Evolutionary conservation across 1,140 invertebrate species (phyloP), one percentile per base, ranked within the genome.

Genomic region (Venustaconcha ellipsiformis): DNA sequence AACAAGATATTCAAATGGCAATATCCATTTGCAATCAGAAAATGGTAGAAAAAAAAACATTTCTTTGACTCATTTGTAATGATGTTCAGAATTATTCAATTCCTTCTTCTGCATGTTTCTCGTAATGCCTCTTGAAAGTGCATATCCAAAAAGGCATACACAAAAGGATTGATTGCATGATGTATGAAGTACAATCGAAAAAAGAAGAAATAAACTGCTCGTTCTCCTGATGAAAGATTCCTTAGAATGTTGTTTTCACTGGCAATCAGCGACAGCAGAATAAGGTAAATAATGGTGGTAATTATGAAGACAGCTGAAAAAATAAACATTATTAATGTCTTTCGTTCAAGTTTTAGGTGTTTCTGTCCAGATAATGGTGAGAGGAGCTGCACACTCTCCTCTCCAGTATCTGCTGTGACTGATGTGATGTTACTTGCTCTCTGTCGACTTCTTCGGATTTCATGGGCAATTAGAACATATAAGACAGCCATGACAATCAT

Each of bases 151-250:
- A n/a, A 37, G 8, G 37, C 37, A 8, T 37, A 37, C 5, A 37
- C 37, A 37, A 37, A 8, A 37, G 37, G 37, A 37, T 37, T 37
- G 37, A 37, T 37, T 8, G 8, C 37, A 8, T 37, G 37, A 37
- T 37, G 37, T 37, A 37, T 37, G 37, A 37, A 37, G 8, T 37
- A 26, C 26, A 76, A 57, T 15, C 74, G 60, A 30, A 76, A 67
- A 60, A 76, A 76, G 63, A 26, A 26, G 70, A 76, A 76, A 37
- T 76, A 76, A 20, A 57, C 55, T 13, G 74, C 68, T 17, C 62
- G 70, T n/a, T 59, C 23, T 18, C 4, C n/a, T 17, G 65, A 14
- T 55, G 56, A 67, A 68, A 76, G 70, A 17, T 30, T 20, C 56
- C 58, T 26, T 23, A 76, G 57, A 65, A 76, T 70, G 55, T 76